Evolutionary conservation across 2,797 vertebrate species (phyloP).

Genomic region (Trachurus trachurus): DNA sequence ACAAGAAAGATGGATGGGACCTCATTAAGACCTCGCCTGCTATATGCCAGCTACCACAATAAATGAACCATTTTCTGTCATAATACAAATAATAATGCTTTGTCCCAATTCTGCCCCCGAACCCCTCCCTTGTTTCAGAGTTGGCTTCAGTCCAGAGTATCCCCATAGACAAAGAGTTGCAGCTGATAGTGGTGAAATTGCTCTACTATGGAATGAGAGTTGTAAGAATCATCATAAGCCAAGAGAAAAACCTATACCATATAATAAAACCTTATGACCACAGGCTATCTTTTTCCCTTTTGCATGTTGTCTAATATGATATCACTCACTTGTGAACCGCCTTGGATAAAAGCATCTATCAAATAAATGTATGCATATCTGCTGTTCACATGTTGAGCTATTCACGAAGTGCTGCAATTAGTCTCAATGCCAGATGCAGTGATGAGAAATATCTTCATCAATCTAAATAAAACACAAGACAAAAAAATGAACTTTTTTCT

Average conservation of each 20-base stretch:
- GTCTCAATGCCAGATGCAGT: background rate
- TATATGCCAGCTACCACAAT: slow-evolving; percentile 43
- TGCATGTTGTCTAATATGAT: background rate
- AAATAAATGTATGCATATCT: background rate
- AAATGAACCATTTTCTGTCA: slow-evolving; percentile 66
- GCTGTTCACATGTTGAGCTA: background rate
- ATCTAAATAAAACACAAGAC: background rate
- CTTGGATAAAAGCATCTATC: background rate
- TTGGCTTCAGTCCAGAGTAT: slow-evolving; percentile 26
- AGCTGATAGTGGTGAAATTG: slow-evolving; percentile 7
- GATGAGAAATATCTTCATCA: background rate
- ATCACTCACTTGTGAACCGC: background rate
- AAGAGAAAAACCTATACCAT: slow-evolving; percentile 3
- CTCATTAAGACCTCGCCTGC: slow-evolving; percentile 60
- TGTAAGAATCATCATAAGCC: slow-evolving; percentile 11
- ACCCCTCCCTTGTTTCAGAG: slow-evolving; percentile 19
- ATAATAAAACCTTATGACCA: background rate
- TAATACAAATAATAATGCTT: slow-evolving; percentile 61
- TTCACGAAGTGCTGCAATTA: slow-evolving; percentile 10
- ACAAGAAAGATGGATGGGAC: slow-evolving; percentile 63
- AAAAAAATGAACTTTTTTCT: background rate
- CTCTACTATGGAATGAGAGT: slow-evolving; percentile 2
- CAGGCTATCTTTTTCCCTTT: background rate
- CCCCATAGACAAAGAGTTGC: slow-evolving; percentile 7
- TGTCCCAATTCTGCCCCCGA: slow-evolving; percentile 41